Conservation (phyloP, 1,140 invertebrate genomes). For the Trichonephila inaurata region DNA sequence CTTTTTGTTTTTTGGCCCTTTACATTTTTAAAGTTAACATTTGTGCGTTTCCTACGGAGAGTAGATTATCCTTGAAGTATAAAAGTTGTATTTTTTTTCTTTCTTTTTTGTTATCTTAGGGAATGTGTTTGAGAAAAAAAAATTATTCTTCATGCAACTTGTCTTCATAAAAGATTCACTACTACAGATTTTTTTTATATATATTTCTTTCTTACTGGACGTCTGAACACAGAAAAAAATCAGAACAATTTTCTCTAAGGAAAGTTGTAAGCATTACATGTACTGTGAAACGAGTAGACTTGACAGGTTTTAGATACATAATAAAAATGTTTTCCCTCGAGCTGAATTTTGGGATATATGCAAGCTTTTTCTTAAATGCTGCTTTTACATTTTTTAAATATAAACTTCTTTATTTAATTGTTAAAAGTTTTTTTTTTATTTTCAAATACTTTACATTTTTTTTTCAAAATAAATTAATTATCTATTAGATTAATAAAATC, state of each 20-base stretch:
- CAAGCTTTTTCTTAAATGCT: neutral
- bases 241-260: neutral
- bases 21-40: conserved; percentile 60
- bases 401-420: no score
- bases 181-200: neutral
- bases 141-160: conserved; percentile 56
- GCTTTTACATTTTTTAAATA: no score
- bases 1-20: neutral
- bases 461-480: no score
- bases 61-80: conserved; percentile 26
- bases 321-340: neutral
- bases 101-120: neutral
- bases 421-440: no score
- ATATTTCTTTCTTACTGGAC: conserved; percentile 1
- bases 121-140: conserved; percentile 22
- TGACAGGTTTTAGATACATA: conserved; percentile 16
- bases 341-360: neutral
- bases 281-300: neutral
- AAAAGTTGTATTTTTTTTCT: conserved; percentile 31
- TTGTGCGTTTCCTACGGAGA: conserved; percentile 4
- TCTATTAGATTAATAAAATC: no score
- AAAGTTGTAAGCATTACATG: neutral
- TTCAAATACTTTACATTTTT: no score
- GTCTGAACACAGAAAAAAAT: neutral
- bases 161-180: conserved; percentile 60